Evolutionary conservation across 2,113 vertebrate genomes (phyloP), one percentile per base, ranked within the genome.

Genomic region (Equus przewalskii): DNA sequence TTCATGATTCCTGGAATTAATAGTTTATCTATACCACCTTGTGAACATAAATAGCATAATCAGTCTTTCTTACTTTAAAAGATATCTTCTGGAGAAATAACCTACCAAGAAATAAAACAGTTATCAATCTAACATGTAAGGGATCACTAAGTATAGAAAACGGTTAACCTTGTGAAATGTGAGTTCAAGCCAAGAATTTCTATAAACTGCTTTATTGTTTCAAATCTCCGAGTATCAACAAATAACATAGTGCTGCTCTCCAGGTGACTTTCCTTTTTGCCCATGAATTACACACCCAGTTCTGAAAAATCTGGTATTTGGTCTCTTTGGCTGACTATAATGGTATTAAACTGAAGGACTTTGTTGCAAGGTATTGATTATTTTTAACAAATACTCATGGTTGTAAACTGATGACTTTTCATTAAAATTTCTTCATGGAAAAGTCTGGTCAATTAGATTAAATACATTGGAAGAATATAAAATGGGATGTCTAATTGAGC

Each of bases 21-120:
- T 95, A 83, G 67, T 96, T 97, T 95, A 80, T 82, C 94, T 91
- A 46, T 91, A 92, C 26, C 51, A 86, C 81, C 67, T 83, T 51
- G 41, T 88, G 94, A 90, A 82, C 75, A 60, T 88, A 93, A 97
- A 93, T 82, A 86, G 44, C 41, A 62, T 96, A 84, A 87, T 94
- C 85, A 89, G 78, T 76, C 89, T 91, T 91, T 84, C 33, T 91
- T 93, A 75, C 36, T 97, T 96, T 93, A 94, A 95, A 88, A 83
- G 69, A 83, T 81, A 96, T 94, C 79, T 95, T 93, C 70, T 11
- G 60, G n/a, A 80, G 54, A 98, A 92, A 95, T 84, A 92, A 69
- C 12, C 51, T 96, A 54, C 64, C 24, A 49, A 93, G 60, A 92
- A 96, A 56, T 78, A 83, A 92, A 92, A 54, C 83, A 97, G 96